phyloP scores from a whole-genome alignment of 2,888 invertebrate genomes.

The Eutolmus rufibarbis region DNA sequence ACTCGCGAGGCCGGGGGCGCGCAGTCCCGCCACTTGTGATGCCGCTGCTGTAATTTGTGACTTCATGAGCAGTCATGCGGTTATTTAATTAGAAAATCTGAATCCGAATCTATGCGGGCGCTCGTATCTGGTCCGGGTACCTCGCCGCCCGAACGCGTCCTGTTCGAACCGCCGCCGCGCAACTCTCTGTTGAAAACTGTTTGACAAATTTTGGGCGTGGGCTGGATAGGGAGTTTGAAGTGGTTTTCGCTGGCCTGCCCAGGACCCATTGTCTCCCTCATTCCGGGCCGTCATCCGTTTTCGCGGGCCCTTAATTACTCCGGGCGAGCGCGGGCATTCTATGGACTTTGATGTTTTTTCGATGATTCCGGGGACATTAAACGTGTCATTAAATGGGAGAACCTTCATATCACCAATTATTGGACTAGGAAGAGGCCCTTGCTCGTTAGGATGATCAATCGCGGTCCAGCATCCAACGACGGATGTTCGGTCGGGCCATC shows the following conservation, averaged over 20 bases:
- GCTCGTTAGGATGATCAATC: neutral
- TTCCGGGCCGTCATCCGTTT: neutral
- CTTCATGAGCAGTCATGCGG: slow-evolving; percentile 14
- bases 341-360: neutral
- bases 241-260: neutral
- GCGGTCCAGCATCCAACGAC: neutral
- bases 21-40: neutral
- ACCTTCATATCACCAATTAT: neutral
- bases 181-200: neutral
- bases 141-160: neutral
- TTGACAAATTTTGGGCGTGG: neutral
- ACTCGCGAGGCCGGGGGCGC: neutral
- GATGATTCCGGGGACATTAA: neutral
- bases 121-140: neutral
- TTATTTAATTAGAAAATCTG: slow-evolving; percentile 28
- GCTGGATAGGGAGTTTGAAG: neutral
- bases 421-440: neutral
- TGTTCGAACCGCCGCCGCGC: neutral
- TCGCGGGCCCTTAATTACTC: neutral
- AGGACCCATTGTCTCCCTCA: neutral
- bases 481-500: neutral
- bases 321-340: neutral
- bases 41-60: slow-evolving; percentile 5
- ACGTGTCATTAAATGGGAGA: neutral
- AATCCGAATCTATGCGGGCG: neutral